These are phyloP conservation scores for Jordanella pulchra DNA, from an alignment of 2,797 vertebrate genomes.

Conservation along the genomic window DNA sequence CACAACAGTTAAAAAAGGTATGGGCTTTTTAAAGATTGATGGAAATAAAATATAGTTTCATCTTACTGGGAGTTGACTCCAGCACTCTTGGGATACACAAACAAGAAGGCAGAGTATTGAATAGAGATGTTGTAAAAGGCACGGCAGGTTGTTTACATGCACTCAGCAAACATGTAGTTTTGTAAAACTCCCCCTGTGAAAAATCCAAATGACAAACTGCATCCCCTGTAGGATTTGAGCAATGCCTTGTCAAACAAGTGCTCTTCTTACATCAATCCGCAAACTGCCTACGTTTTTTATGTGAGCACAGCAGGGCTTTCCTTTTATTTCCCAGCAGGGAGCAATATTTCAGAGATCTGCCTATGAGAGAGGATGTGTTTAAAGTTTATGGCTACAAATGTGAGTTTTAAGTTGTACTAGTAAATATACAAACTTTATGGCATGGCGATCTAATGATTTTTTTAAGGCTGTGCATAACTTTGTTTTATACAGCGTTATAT, in stretches of 20 bases:
- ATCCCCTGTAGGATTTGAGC: not conserved
- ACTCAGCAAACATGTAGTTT: not conserved
- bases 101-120: not conserved
- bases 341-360: too few relatives aligned
- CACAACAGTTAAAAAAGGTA: not conserved
- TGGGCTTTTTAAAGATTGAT: not conserved
- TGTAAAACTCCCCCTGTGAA: not conserved
- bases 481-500: too few relatives aligned
- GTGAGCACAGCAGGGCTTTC: not conserved
- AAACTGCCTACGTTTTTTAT: not conserved
- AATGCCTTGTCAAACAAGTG: not conserved
- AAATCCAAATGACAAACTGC: not conserved
- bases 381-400: not conserved
- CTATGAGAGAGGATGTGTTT: not conserved
- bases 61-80: not conserved
- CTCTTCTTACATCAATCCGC: not conserved
- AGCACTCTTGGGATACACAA: not conserved
- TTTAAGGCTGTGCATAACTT: too few relatives aligned
- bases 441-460: not conserved
- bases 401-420: not conserved
- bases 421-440: not conserved
- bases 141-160: not conserved
- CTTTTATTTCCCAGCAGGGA: too few relatives aligned
- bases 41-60: not conserved
- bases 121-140: not conserved